Base-by-base conservation (phyloP, 1,140 invertebrate genomes). In the Ganaspis sp. region DNA sequence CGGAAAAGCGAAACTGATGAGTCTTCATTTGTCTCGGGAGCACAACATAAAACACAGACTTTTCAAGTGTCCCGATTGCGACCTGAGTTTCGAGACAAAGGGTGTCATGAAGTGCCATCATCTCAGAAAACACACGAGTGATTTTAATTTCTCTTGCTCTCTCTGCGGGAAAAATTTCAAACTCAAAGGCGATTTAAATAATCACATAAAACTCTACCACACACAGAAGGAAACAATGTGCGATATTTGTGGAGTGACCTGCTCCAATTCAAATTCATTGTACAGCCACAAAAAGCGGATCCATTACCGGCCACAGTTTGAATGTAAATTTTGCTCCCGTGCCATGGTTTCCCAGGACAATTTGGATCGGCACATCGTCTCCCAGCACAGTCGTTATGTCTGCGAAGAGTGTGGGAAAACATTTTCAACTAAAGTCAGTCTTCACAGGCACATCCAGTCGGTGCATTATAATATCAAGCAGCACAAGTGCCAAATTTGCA, bases 371-470 rank as follows among this genome's bases (percentile, higher is more conserved):
- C 94, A 94, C 81, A 37, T 76, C 12, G 9, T 76, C 0, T 88
- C 93, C 21, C 87, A 92, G 40, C 94, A 94, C 83, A 90, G 93
- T 74, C 92, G 92, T 26, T 87, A 90, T 45, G 81, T 88, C 0
- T 93, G 92, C 76, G 86, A 89, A 9, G 83, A 88, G 1, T 92
- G 92, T 75, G 91, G 88, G 2, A 91, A 91, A 73, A 91, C 90
- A 69, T 93, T 93, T 72, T 88, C 91, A 4, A 82, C 90, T 5
- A 93, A 93, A 26, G 94, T 94, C 81, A 93, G 93, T 84, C 89
- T 96, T 0, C 93, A 95, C 29, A 92, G 95, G 12, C 96, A 96
- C 85, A 91, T 42, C 12, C 21, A 42, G 12, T 38, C 58, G 0
- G 64, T 42, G 9, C 73, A 74, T 19, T 12, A 69, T n/a, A 64